Evolutionary conservation across 2,888 invertebrate species (phyloP).

Genomic region (Dicranocentrus wangi): DNA sequence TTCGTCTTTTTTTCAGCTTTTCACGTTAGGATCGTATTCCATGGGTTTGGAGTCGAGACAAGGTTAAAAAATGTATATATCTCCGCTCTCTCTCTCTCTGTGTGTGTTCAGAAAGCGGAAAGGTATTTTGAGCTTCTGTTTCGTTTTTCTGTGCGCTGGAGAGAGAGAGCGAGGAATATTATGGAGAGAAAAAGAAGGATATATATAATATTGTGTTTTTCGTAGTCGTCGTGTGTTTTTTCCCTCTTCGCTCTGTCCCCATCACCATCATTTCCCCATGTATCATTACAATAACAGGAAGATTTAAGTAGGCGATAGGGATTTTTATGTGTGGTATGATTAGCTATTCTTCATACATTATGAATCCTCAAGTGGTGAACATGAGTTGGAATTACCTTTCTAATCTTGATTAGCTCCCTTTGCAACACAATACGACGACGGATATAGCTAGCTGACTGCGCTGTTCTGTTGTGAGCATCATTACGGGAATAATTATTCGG

Average conservation of each 20-base stretch:
- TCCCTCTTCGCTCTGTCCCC: background rate
- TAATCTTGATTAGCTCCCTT: slow-evolving; percentile 46
- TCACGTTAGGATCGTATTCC: too few species aligned
- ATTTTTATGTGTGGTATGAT: slow-evolving; percentile 50
- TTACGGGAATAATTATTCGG: too few species aligned
- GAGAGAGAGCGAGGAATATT: slow-evolving; percentile 7
- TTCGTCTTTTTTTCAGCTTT: slow-evolving; percentile 21
- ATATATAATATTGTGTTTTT: too few species aligned
- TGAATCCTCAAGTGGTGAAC: slow-evolving; percentile 44
- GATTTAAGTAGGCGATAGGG: slow-evolving; percentile 45
- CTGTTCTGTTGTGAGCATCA: too few species aligned
- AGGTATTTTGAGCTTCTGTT: slow-evolving; percentile 41
- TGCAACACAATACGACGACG: slow-evolving; percentile 30
- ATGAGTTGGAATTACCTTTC: slow-evolving; percentile 36
- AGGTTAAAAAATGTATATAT: slow-evolving; percentile 22
- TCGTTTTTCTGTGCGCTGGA: background rate
- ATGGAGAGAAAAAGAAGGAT: too few species aligned
- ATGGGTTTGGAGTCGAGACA: too few species aligned
- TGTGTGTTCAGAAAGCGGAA: slow-evolving; percentile 47
- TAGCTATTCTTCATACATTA: slow-evolving; percentile 42
- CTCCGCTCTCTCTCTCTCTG: too few species aligned
- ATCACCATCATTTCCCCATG: background rate
- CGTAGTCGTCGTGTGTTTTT: too few species aligned
- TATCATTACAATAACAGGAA: slow-evolving; percentile 8
- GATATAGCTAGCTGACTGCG: too few species aligned